Base-by-base conservation (phyloP, 2,797 vertebrate species). In the Antennarius maculatus region DNA sequence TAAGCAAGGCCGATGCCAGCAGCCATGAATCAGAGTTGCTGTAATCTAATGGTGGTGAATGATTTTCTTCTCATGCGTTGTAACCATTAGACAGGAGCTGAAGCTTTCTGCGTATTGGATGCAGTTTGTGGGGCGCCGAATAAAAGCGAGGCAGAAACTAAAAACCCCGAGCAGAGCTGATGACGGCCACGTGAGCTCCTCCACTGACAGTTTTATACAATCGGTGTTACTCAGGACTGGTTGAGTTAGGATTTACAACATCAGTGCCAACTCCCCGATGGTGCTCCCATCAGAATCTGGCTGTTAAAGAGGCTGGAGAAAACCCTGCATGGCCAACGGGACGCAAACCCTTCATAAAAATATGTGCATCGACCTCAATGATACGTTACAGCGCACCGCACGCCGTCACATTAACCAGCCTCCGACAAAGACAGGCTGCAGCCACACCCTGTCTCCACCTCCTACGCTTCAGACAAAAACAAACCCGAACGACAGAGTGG, bases 11-110 rank as follows among this genome's bases (percentile, higher is more conserved):
- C 81, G 85, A 86, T 87, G 74, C 61, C 90, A 89, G 90, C 89
- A 87, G 74, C 79, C 89, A 92, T 92, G 90, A 94, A 92, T 93
- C 92, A 92, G 85, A 87, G 88, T 51, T 78, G 91, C 90, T 84
- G 88, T 93, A 94, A 94, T 91, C 91, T 91, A 93, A 94, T 93
- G 92, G 91, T 77, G 77, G 59, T 72, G 80, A 94, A 92, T 90
- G 92, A 92, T 93, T 93, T 92, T 88, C 80, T 84, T 74, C 83
- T 86, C 80, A 74, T 69, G 46, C 54, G 82, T 89, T 94, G 93
- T 92, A 94, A 94, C 94, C 93, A 94, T 94, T 94, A 94, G 92
- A 92, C 83, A 84, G 66, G 71, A 29, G 78, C 81, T 74, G 72
- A 68, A 80, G 76, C 85, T 78, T 53, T 80, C 72, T 46, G 53